These are phyloP conservation scores for Leptura quadrifasciata DNA, from an alignment of 2,888 invertebrate genomes.

Conservation along the genomic window DNA sequence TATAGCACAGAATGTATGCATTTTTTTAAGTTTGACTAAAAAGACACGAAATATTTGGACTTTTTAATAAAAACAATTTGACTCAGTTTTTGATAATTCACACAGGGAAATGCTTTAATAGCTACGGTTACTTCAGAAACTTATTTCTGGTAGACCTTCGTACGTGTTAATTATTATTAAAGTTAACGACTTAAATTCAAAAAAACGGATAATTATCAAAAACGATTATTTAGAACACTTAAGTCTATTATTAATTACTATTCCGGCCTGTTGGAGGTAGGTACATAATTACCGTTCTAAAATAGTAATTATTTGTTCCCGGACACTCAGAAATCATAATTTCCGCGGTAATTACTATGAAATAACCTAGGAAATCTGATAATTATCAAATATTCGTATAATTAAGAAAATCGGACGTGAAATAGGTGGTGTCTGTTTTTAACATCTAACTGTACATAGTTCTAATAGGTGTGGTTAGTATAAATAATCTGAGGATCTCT, in stretches of 20 bases:
- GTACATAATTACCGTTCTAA: neutral
- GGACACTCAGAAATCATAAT: neutral
- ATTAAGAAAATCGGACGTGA: neutral
- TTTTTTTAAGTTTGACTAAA: too few species aligned
- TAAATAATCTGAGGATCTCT: slow-evolving; percentile 13
- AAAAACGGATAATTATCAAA: neutral
- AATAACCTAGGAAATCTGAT: neutral
- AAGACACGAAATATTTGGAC: too few species aligned
- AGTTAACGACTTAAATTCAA: neutral
- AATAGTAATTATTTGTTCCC: slow-evolving; percentile 4
- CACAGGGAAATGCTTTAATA: too few species aligned
- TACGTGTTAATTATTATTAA: neutral
- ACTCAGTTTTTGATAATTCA: too few species aligned
- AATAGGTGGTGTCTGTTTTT: slow-evolving; percentile 7
- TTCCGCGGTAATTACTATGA: neutral
- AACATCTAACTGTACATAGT: slow-evolving; percentile 7
- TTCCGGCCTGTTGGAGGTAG: neutral
- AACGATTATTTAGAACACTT: neutral
- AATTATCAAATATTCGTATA: slow-evolving; percentile 7
- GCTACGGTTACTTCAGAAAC: too few species aligned
- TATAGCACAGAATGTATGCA: too few species aligned
- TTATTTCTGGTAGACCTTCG: neutral
- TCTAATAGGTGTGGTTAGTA: slow-evolving; percentile 4
- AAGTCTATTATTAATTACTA: neutral
- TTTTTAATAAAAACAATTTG: too few species aligned